phyloP scores from a whole-genome alignment of 2,113 vertebrate genomes.

The Elanus axillaris region DNA sequence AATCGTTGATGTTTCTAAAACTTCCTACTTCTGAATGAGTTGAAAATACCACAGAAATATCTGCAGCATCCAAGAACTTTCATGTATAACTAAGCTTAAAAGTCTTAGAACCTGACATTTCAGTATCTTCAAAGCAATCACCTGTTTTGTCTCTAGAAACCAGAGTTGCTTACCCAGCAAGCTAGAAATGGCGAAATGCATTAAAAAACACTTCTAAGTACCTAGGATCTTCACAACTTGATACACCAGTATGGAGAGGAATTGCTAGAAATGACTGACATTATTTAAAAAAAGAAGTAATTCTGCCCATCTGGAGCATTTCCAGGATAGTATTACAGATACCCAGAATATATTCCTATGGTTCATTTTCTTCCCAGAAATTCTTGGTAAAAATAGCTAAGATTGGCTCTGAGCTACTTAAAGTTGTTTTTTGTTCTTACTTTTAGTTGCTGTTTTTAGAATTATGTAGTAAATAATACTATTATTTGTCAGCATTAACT shows the following conservation, averaged over 20 bases:
- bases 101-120: not conserved
- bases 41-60: not conserved
- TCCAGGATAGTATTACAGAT: not conserved
- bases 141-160: not conserved
- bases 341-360: not conserved
- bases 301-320: not conserved
- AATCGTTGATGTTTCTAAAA: not conserved
- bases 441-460: not conserved
- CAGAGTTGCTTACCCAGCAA: not conserved
- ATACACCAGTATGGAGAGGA: not conserved
- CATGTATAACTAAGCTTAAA: not conserved
- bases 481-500: not conserved
- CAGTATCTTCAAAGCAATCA: not conserved
- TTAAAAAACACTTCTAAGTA: not conserved
- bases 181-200: not conserved
- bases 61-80: not conserved
- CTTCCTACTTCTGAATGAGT: not conserved
- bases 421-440: not conserved
- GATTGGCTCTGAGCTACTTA: not conserved
- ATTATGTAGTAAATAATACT: not conserved
- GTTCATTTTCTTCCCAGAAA: constrained; percentile 6
- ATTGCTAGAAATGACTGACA: not conserved
- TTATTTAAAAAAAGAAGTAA: not conserved
- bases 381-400: constrained; percentile 7
- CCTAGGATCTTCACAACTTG: not conserved